Conservation (phyloP, 2,888 invertebrate genomes). For the Volucella bombylans region DNA sequence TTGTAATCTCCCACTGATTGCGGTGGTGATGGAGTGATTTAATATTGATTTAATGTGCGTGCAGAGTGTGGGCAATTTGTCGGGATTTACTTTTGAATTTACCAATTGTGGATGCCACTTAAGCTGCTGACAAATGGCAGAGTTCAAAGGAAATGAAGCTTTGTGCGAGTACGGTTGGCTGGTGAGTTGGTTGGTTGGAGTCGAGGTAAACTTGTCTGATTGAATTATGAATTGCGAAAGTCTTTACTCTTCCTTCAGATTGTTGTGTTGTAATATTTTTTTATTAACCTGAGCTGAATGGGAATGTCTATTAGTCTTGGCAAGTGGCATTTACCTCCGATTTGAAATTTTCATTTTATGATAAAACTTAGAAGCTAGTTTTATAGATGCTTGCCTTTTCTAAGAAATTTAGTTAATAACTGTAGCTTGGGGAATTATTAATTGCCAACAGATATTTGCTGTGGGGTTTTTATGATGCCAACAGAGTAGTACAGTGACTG, state of each 20-base stretch:
- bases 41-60: constrained; percentile 36
- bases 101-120: constrained; percentile 47
- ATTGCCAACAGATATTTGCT: too few relatives aligned
- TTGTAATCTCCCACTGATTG: not conserved
- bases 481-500: too few relatives aligned
- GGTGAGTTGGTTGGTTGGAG: constrained; percentile 16
- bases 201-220: constrained; percentile 42
- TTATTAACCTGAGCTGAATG: constrained; percentile 33
- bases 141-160: constrained; percentile 58
- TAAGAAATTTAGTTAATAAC: too few relatives aligned
- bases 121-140: constrained; percentile 57
- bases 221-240: constrained; percentile 44
- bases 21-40: not conserved
- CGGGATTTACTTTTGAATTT: constrained; percentile 42
- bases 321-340: constrained; percentile 14
- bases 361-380: not conserved
- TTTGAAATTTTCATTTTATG: constrained; percentile 8
- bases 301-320: not conserved
- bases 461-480: too few relatives aligned
- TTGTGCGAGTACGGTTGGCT: constrained; percentile 4
- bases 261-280: constrained; percentile 16
- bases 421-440: too few relatives aligned
- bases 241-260: not conserved
- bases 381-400: too few relatives aligned
- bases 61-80: constrained; percentile 47